Evolutionary conservation across 2,113 vertebrate genomes (phyloP).

Genomic region (Antigone vipio): DNA sequence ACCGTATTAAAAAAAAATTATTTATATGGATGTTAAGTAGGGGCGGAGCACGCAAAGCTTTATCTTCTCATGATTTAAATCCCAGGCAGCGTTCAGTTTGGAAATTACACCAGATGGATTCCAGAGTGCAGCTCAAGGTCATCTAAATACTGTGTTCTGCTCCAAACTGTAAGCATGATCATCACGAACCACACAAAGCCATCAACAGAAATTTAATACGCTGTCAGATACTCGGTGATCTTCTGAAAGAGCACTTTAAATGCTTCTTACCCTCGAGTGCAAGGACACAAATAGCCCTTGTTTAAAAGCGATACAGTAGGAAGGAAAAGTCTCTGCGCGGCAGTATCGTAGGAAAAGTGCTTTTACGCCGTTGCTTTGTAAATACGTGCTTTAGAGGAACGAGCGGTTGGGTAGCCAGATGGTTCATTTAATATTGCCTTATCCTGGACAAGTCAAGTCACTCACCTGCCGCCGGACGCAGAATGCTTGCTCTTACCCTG

Average conservation of each 20-base stretch:
- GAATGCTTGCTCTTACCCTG: too few species aligned
- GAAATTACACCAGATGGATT: constrained; percentile 22
- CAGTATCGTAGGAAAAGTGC: rapidly evolving
- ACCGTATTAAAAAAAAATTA: background rate
- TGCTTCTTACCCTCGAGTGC: background rate
- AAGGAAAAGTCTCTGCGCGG: background rate
- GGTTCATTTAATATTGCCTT: background rate
- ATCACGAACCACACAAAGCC: background rate
- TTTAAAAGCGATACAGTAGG: background rate
- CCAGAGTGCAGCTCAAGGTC: constrained; percentile 48
- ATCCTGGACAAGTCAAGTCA: background rate
- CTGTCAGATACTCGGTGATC: background rate
- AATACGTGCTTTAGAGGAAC: rapidly evolving
- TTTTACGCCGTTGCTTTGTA: background rate
- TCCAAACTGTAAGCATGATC: background rate
- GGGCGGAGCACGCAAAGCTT: background rate
- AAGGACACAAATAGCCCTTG: background rate
- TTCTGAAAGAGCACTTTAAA: background rate
- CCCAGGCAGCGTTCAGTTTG: background rate
- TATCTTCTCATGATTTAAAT: background rate
- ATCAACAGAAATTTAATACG: background rate
- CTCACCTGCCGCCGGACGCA: background rate
- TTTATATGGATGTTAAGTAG: background rate
- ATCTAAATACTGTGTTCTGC: background rate
- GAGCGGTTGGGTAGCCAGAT: rapidly evolving